A percentile compares a stretch with the other conserved stretches of the same genome.
These are phyloP conservation scores for Nymphalis urticae DNA, from an alignment of 2,888 invertebrate genomes.

Conservation along the genomic window DNA sequence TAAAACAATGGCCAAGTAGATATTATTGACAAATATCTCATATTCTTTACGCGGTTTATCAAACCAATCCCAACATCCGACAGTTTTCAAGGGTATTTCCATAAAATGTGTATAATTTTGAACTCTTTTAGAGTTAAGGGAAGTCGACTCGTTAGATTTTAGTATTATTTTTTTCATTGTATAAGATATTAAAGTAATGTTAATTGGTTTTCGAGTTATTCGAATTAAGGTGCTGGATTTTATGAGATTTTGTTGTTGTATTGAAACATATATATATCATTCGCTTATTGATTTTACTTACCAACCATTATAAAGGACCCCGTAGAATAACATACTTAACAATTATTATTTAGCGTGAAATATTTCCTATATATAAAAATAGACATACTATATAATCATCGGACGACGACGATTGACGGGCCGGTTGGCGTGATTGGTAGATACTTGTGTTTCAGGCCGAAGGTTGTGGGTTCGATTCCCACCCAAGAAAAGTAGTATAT, in stretches of 20 bases:
- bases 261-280: neutral
- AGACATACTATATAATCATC: no score
- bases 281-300: neutral
- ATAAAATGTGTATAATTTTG: constrained; percentile 57
- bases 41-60: constrained; percentile 45
- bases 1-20: constrained; percentile 58
- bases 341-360: neutral
- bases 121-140: constrained; percentile 43
- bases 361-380: no score
- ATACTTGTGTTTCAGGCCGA: no score
- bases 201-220: no score
- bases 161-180: constrained; percentile 2
- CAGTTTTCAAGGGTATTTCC: constrained; percentile 58
- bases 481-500: no score
- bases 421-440: no score
- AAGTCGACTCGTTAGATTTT: constrained; percentile 30
- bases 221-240: no score
- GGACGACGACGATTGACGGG: no score
- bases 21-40: constrained; percentile 53
- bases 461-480: no score
- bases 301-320: neutral
- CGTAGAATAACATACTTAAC: neutral
- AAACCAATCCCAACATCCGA: constrained; percentile 69
- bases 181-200: neutral
- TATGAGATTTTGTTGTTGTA: no score